These are phyloP conservation scores for Anhinga anhinga DNA, from an alignment of 2,113 vertebrate genomes.

Conservation along the genomic window DNA sequence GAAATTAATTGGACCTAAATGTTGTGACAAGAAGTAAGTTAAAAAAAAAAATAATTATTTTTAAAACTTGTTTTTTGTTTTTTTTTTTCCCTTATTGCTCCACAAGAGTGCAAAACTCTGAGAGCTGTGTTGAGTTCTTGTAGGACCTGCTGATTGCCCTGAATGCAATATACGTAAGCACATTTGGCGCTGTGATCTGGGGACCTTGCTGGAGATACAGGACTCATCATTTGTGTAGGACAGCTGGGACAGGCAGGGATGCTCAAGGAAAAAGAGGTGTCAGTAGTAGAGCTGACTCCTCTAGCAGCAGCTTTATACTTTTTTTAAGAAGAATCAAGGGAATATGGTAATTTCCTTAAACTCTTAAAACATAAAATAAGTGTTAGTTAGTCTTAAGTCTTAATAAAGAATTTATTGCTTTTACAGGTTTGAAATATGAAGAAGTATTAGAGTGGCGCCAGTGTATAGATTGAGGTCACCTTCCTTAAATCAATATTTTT, in stretches of 20 bases:
- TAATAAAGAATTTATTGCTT: not conserved
- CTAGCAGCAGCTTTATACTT: not conserved
- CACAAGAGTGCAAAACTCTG: not conserved
- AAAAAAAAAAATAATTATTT: not conserved
- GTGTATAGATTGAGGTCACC: not conserved
- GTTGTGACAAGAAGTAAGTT: not conserved
- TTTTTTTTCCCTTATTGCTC: not conserved
- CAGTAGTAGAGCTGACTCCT: not conserved
- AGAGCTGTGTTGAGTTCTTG: not conserved
- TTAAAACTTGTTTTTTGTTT: too few relatives aligned
- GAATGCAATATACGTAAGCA: not conserved
- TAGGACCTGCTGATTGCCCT: not conserved
- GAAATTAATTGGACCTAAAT: not conserved
- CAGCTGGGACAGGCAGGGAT: not conserved
- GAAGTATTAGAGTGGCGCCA: fast-evolving
- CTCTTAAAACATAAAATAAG: not conserved
- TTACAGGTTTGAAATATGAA: not conserved
- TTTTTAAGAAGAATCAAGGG: not conserved
- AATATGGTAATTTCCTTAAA: not conserved
- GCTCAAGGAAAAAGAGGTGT: not conserved
- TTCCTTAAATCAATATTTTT: not conserved
- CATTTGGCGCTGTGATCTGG: not conserved
- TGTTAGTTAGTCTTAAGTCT: not conserved
- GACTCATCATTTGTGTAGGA: not conserved
- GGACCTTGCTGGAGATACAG: not conserved